These are phyloP conservation scores for Papilio polyxenes DNA, from an alignment of 1,140 invertebrate species.

Conservation along the genomic window DNA sequence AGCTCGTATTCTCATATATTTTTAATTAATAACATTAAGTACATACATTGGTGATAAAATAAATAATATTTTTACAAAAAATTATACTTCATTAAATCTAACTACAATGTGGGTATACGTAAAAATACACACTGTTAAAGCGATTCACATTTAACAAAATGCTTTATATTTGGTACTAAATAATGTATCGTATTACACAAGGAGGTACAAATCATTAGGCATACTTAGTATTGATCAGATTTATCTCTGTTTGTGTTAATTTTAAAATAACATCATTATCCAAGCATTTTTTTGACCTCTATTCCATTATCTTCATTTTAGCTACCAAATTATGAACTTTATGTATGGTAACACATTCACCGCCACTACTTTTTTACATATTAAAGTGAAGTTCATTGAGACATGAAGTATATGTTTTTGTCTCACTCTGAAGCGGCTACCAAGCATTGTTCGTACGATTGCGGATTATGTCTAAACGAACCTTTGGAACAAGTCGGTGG, in stretches of 20 bases:
- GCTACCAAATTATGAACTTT: no score
- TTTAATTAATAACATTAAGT: conserved; percentile 66
- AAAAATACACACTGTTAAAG: not conserved
- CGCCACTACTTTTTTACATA: no score
- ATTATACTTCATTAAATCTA: conserved; percentile 20
- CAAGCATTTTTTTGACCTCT: no score
- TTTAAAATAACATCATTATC: no score
- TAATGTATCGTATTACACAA: not conserved
- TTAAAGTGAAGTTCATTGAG: no score
- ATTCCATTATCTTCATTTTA: no score
- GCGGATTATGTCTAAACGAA: no score
- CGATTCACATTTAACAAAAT: not conserved
- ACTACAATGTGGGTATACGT: not conserved
- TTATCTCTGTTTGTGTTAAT: no score
- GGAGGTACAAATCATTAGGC: not conserved
- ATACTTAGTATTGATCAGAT: no score
- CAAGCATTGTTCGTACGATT: not conserved
- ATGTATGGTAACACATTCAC: no score
- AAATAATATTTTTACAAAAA: conserved; percentile 59
- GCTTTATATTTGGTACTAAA: conserved; percentile 19
- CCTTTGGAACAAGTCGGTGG: no score
- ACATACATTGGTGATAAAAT: conserved; percentile 60
- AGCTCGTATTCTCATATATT: conserved; percentile 66
- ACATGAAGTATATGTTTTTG: no score
- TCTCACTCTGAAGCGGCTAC: not conserved